Evolutionary conservation across 2,113 vertebrate genomes (phyloP).

Genomic region (Dromas ardeola): DNA sequence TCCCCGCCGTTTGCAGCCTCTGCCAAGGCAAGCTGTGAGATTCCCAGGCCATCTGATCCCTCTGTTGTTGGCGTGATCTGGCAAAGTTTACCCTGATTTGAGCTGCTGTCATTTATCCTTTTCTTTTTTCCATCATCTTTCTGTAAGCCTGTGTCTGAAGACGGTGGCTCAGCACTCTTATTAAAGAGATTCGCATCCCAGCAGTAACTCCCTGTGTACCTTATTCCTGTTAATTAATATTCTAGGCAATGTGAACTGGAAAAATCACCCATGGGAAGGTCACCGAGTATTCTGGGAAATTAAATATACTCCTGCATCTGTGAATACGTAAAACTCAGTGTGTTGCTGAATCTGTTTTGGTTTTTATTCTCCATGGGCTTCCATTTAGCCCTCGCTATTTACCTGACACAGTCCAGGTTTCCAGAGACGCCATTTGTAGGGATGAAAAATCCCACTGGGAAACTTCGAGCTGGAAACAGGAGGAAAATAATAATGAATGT

Average conservation of each 20-base stretch:
- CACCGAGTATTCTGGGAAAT: not conserved
- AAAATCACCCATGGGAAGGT: conserved; percentile 16
- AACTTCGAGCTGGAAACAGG: not conserved
- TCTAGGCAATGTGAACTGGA: not conserved
- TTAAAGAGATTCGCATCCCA: not conserved
- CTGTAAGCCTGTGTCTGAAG: not conserved
- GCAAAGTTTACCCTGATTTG: not conserved
- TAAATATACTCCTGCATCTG: not conserved
- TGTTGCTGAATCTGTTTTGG: not conserved
- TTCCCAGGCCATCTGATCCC: not conserved
- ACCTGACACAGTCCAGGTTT: not conserved
- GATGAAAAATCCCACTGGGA: fast-evolving
- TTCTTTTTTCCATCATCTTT: not conserved
- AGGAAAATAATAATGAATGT: not conserved
- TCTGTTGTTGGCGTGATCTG: not conserved
- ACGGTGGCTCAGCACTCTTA: not conserved
- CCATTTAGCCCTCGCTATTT: not conserved
- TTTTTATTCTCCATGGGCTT: not conserved
- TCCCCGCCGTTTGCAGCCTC: not conserved
- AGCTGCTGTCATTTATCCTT: not conserved
- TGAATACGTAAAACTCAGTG: not conserved
- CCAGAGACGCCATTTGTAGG: not conserved
- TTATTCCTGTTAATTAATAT: not conserved
- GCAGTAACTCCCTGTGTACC: not conserved
- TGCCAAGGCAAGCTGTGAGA: not conserved